These are phyloP conservation scores for Drosophila kuntzei DNA, from an alignment of 2,888 invertebrate species.

Conservation along the genomic window DNA sequence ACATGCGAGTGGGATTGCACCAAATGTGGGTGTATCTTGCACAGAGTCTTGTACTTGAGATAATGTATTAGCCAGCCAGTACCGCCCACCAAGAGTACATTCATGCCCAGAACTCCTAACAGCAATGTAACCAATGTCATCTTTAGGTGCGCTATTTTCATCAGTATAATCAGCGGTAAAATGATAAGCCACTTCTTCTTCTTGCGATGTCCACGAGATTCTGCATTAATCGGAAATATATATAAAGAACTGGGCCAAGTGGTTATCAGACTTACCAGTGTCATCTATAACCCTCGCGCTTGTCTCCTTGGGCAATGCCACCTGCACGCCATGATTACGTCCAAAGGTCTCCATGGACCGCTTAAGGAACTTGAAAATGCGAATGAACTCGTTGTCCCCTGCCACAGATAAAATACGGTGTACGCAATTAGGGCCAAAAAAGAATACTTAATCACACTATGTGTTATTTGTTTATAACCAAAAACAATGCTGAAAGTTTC, in stretches of 20 bases:
- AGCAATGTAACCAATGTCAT: constrained; percentile 81
- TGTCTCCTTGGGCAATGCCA: constrained; percentile 78
- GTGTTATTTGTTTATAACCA: constrained; percentile 35
- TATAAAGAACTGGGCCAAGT: background rate
- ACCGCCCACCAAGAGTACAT: constrained; percentile 82
- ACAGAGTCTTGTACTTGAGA: constrained; percentile 83
- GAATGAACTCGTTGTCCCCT: constrained; percentile 82
- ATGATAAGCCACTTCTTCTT: constrained; percentile 83
- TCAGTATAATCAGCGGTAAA: constrained; percentile 82
- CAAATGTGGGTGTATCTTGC: constrained; percentile 84
- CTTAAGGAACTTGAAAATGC: constrained; percentile 82
- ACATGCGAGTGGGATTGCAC: constrained; percentile 84
- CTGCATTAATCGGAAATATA: constrained; percentile 44
- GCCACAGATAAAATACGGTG: constrained; percentile 18
- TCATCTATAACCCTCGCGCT: constrained; percentile 76
- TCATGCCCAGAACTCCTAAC: constrained; percentile 81
- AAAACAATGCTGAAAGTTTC: constrained; percentile 16
- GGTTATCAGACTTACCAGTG: constrained; percentile 61
- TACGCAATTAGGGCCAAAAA: constrained; percentile 24
- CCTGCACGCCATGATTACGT: constrained; percentile 82
- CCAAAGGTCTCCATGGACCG: constrained; percentile 82
- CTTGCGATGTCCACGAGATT: constrained; percentile 71
- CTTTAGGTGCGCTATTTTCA: constrained; percentile 84
- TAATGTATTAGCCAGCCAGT: constrained; percentile 84
- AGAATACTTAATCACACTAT: constrained; percentile 35